These are phyloP conservation scores for Ecliptopera silaceata DNA, from an alignment of 2,888 invertebrate genomes.

Conservation along the genomic window DNA sequence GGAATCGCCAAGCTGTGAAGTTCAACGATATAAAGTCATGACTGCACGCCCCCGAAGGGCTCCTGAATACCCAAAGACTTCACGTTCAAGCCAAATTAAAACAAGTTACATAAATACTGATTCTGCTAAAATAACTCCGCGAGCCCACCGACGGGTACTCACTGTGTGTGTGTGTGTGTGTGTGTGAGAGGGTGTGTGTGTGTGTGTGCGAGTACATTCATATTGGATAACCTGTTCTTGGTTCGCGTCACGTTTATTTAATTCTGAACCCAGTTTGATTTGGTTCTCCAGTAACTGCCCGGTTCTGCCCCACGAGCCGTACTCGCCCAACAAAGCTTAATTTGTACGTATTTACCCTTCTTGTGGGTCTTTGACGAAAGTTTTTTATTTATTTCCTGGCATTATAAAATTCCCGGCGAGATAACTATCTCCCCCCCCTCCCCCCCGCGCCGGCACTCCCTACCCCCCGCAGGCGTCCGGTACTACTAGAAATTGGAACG, in stretches of 20 bases:
- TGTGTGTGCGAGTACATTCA: too few species aligned
- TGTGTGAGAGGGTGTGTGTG: not conserved
- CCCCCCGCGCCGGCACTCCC: too few species aligned
- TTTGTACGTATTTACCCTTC: conserved; percentile 7
- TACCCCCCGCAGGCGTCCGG: conserved; percentile 7
- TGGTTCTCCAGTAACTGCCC: not conserved
- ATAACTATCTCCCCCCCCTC: conserved; percentile 16
- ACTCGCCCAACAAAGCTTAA: not conserved
- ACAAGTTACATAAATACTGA: not conserved
- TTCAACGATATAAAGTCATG: not conserved
- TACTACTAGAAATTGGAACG: conserved; percentile 21
- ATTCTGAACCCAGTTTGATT: not conserved
- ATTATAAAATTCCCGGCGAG: conserved; percentile 21
- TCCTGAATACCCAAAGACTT: not conserved
- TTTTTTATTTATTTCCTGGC: conserved; percentile 28
- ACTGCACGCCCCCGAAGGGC: not conserved
- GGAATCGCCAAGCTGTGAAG: not conserved
- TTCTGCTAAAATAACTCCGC: conserved; percentile 2
- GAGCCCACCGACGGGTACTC: not conserved
- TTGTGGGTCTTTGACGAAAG: conserved; percentile 7
- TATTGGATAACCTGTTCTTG: too few species aligned
- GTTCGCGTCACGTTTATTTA: not conserved
- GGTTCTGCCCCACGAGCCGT: not conserved
- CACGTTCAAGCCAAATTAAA: conserved; percentile 1
- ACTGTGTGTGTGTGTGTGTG: not conserved